These are phyloP conservation scores for Asarcornis scutulata DNA, from an alignment of 2,113 vertebrate species.

Conservation along the genomic window DNA sequence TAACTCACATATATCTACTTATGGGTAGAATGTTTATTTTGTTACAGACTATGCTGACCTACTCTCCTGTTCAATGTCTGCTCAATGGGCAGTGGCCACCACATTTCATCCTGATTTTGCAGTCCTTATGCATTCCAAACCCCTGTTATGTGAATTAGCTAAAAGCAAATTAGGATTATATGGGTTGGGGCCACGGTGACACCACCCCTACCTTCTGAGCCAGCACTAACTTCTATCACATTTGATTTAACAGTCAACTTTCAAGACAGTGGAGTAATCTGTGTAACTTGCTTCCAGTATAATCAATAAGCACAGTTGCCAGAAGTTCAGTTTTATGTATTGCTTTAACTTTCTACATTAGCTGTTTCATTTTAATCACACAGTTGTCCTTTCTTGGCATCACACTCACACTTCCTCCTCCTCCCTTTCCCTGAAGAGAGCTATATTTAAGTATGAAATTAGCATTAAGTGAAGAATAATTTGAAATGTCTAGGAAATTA, in stretches of 20 bases:
- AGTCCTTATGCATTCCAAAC: neutral
- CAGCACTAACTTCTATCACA: neutral
- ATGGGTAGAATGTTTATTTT: neutral
- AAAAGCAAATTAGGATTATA: neutral
- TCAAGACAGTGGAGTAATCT: neutral
- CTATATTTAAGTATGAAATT: constrained; percentile 17
- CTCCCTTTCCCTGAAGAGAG: neutral
- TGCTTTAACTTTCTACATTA: neutral
- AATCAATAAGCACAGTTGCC: neutral
- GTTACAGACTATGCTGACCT: neutral
- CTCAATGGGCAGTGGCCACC: neutral
- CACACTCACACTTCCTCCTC: neutral
- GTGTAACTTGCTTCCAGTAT: neutral
- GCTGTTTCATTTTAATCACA: neutral
- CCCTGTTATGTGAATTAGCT: neutral
- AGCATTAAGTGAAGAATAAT: constrained; percentile 34
- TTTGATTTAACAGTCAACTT: neutral
- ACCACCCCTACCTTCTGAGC: neutral
- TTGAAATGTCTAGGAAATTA: constrained; percentile 24
- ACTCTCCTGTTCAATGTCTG: neutral
- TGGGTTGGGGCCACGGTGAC: neutral
- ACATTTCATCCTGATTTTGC: neutral
- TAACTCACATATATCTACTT: neutral
- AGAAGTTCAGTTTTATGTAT: neutral
- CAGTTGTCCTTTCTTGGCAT: neutral